These are phyloP conservation scores for Sciurus vulgaris DNA, from an alignment of 2,797 vertebrate species.

Conservation along the genomic window DNA sequence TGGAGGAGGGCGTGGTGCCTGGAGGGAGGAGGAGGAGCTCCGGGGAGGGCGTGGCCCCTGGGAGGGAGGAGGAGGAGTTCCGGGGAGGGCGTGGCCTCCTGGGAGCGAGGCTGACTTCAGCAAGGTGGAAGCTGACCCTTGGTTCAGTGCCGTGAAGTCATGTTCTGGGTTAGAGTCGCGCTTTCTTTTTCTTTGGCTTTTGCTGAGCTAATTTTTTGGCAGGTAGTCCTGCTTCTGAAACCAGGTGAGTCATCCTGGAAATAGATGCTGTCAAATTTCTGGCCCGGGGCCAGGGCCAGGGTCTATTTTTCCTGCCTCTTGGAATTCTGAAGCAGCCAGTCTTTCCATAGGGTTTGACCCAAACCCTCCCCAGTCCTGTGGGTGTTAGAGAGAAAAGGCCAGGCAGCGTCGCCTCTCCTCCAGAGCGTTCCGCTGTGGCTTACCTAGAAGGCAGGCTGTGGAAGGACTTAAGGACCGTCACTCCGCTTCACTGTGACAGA, in stretches of 20 bases:
- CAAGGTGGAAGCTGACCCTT: background rate
- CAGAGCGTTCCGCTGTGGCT: background rate
- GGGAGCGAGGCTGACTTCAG: background rate
- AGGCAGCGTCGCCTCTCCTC: background rate
- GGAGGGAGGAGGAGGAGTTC: too few species aligned
- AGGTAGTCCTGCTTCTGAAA: background rate
- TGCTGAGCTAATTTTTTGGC: background rate
- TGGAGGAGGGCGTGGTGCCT: too few species aligned
- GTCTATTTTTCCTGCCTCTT: background rate
- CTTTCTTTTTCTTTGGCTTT: constrained; percentile 17
- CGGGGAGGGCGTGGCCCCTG: too few species aligned
- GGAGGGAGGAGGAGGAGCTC: too few species aligned
- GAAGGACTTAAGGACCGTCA: background rate
- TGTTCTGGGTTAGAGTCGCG: background rate
- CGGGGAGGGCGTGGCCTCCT: background rate
- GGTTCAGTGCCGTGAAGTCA: background rate
- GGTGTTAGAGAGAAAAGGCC: background rate
- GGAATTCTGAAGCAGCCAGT: background rate
- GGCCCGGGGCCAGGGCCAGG: background rate
- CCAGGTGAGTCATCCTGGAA: constrained; percentile 55
- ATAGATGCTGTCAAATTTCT: background rate
- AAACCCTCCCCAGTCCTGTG: background rate
- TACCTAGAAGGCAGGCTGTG: background rate
- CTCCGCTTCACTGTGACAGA: background rate
- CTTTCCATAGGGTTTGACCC: background rate